Evolutionary conservation across 2,888 invertebrate genomes (phyloP).

Genomic region (Pteria penguin): DNA sequence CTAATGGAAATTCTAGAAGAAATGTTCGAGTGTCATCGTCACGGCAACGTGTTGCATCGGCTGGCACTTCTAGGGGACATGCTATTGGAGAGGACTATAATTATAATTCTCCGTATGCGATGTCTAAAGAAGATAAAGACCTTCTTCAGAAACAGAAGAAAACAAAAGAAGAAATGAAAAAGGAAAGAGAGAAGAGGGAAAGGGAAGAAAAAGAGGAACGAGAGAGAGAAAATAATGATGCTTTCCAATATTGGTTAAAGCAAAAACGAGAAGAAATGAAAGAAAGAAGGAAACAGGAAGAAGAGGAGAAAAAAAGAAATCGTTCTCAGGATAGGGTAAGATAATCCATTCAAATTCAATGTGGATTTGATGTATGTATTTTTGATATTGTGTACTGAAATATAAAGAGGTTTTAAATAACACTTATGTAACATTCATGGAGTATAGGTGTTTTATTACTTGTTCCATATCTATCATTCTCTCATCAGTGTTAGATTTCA

Average conservation of each 20-base stretch:
- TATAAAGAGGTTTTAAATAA: too few species aligned
- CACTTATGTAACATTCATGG: too few species aligned
- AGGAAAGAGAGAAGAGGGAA: slow-evolving; percentile 60
- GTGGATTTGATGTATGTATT: too few species aligned
- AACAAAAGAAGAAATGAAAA: slow-evolving; percentile 59
- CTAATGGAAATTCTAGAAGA: slow-evolving; percentile 49
- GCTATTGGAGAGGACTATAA: slow-evolving; percentile 53
- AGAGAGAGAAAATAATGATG: slow-evolving; percentile 62
- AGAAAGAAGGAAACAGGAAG: slow-evolving; percentile 51
- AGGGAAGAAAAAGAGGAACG: slow-evolving; percentile 66
- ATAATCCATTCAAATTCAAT: too few species aligned
- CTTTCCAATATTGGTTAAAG: slow-evolving; percentile 70
- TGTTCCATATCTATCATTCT: too few species aligned
- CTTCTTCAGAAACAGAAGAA: slow-evolving; percentile 58
- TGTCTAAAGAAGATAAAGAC: slow-evolving; percentile 68
- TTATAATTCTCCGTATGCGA: slow-evolving; percentile 76
- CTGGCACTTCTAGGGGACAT: slow-evolving; percentile 41
- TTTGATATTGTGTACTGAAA: too few species aligned
- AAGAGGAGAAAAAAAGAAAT: slow-evolving; percentile 55
- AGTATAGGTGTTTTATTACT: too few species aligned
- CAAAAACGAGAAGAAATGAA: slow-evolving; percentile 59
- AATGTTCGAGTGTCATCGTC: slow-evolving; percentile 51
- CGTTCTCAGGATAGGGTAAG: slow-evolving; percentile 62
- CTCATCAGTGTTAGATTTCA: too few species aligned
- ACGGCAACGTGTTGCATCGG: slow-evolving; percentile 67